Conservation (phyloP, 2,797 vertebrate genomes). For the Thaleichthys pacificus region DNA sequence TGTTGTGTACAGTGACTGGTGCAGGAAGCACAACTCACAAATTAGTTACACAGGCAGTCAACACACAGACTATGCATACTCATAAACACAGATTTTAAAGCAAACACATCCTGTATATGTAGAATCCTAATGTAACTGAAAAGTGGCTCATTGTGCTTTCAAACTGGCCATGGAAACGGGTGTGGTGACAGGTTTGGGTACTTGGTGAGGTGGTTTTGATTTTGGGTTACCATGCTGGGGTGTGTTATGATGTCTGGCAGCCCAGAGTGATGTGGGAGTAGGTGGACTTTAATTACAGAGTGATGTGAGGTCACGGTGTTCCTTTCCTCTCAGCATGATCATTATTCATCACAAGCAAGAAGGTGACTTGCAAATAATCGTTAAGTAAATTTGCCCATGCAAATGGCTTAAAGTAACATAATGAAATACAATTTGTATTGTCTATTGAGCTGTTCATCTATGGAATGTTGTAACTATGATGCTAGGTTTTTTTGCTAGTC, state of each 20-base stretch:
- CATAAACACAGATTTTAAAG: neutral
- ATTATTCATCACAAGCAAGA: slow-evolving; percentile 52
- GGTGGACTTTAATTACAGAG: slow-evolving; percentile 45
- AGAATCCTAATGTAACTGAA: too few relatives aligned
- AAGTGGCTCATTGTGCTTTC: neutral
- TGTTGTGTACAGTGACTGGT: neutral
- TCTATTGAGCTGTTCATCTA: neutral
- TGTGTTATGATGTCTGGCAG: slow-evolving; percentile 56
- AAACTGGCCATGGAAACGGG: slow-evolving; percentile 47
- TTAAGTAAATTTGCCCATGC: slow-evolving; percentile 39
- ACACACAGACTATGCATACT: neutral
- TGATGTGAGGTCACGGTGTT: slow-evolving; percentile 36
- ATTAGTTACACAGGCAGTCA: neutral
- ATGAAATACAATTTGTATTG: neutral
- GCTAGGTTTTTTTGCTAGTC: too few relatives aligned
- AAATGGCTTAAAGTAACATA: slow-evolving; percentile 14
- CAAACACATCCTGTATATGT: neutral
- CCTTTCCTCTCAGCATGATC: slow-evolving; percentile 37
- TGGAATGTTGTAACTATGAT: too few relatives aligned
- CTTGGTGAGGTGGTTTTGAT: slow-evolving; percentile 9
- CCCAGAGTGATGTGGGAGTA: slow-evolving; percentile 13
- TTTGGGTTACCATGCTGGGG: slow-evolving; percentile 47
- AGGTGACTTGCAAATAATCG: slow-evolving; percentile 42
- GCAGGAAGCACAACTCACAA: too few relatives aligned
- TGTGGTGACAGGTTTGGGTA: slow-evolving; percentile 49